Conservation (phyloP, 2,888 invertebrate species). For the Ferrisia virgata region DNA sequence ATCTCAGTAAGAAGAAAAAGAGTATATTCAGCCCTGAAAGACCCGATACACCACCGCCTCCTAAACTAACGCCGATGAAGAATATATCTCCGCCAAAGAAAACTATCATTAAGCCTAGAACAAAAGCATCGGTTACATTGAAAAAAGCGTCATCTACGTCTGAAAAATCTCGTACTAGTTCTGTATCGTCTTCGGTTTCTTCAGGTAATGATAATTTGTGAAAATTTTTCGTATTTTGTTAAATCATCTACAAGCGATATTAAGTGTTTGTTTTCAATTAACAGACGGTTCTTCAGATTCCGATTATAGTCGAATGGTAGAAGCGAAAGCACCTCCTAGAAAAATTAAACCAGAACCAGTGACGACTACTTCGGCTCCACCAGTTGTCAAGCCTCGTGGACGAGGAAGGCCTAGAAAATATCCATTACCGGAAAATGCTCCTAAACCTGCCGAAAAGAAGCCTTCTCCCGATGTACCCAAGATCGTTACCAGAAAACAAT, state of each 20-base stretch:
- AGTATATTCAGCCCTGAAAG: constrained; percentile 80
- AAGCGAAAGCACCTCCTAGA: constrained; percentile 45
- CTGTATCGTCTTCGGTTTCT: constrained; percentile 45
- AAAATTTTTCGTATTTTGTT: neutral
- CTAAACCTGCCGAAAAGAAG: constrained; percentile 43
- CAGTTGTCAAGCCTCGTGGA: constrained; percentile 45
- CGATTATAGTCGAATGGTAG: constrained; percentile 40
- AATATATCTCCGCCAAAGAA: constrained; percentile 47
- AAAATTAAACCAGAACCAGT: constrained; percentile 38
- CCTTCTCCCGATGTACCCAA: constrained; percentile 37
- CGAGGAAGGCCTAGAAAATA: constrained; percentile 48
- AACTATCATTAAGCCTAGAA: constrained; percentile 54
- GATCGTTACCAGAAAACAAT: constrained; percentile 45
- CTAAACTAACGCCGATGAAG: constrained; percentile 55
- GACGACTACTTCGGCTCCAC: constrained; percentile 45
- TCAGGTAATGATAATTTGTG: constrained; percentile 32
- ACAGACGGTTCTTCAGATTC: constrained; percentile 44
- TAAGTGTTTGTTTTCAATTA: too few relatives aligned
- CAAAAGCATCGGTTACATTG: constrained; percentile 49
- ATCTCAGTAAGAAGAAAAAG: constrained; percentile 48
- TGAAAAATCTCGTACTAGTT: constrained; percentile 46
- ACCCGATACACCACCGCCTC: constrained; percentile 60
- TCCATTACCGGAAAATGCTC: constrained; percentile 45
- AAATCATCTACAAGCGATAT: too few relatives aligned
- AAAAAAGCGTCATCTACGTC: constrained; percentile 47